A percentile compares a stretch with the other conserved stretches of the same genome.
Evolutionary conservation across 2,797 vertebrate species (phyloP).

Genomic region (Sebastes vulpes): DNA sequence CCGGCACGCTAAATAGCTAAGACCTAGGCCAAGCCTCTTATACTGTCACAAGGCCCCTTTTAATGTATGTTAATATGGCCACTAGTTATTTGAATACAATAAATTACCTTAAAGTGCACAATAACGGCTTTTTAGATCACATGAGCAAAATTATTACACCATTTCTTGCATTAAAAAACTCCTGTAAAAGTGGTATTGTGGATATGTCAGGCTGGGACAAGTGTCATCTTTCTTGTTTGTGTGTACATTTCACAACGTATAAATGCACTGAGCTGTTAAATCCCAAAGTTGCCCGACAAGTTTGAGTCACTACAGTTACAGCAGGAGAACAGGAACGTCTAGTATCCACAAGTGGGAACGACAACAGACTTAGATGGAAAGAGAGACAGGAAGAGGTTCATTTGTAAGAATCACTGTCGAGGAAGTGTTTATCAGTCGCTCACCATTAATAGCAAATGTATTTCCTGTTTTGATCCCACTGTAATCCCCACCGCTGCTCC

Average conservation of each 20-base stretch:
- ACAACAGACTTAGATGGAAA: not conserved
- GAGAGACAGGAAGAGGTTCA: not conserved
- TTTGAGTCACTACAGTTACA: constrained; percentile 22
- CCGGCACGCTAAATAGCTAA: constrained; percentile 51
- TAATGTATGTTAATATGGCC: constrained; percentile 41
- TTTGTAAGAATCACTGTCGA: constrained; percentile 18
- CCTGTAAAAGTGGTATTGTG: not conserved
- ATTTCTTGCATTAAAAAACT: not conserved
- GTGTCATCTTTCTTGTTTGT: constrained; percentile 3
- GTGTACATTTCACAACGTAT: constrained; percentile 21
- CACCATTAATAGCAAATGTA: constrained; percentile 58
- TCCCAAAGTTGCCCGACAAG: constrained; percentile 39
- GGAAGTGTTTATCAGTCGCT: constrained; percentile 33
- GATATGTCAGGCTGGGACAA: not conserved
- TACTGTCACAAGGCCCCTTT: constrained; percentile 44
- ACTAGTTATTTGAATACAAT: constrained; percentile 9
- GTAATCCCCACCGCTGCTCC: constrained; percentile 43
- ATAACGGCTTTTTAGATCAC: not conserved
- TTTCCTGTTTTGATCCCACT: constrained; percentile 65
- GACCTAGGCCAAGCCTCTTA: constrained; percentile 64
- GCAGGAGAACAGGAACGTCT: constrained; percentile 33
- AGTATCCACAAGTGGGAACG: constrained; percentile 25
- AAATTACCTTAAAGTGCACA: not conserved
- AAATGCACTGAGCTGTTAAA: constrained; percentile 3
- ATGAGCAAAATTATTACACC: not conserved